Evolutionary conservation across 2,888 invertebrate species (phyloP).

Genomic region (Meganola albula): DNA sequence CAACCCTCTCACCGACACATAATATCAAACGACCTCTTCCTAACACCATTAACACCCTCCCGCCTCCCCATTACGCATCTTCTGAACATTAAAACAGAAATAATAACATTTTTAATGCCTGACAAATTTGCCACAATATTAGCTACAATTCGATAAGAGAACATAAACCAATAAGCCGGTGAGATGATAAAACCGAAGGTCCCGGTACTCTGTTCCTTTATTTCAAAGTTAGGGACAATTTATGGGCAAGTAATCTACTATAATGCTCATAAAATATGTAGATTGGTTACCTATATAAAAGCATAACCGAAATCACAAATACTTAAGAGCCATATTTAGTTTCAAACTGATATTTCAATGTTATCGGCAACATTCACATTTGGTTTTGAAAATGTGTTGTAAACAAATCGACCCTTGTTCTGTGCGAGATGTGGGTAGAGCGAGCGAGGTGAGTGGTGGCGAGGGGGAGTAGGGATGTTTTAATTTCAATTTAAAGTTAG

Average conservation of each 20-base stretch:
- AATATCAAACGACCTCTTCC: slow-evolving; percentile 25
- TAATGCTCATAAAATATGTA: too few species aligned
- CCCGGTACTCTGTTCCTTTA: too few species aligned
- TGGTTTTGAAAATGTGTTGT: slow-evolving; percentile 27
- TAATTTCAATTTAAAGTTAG: slow-evolving; percentile 27
- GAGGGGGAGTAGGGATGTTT: too few species aligned
- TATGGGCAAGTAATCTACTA: too few species aligned
- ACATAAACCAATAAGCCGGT: too few species aligned
- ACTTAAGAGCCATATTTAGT: too few species aligned
- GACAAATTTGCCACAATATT: slow-evolving; percentile 26
- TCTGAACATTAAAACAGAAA: slow-evolving; percentile 22
- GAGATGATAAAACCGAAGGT: too few species aligned
- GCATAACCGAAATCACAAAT: too few species aligned
- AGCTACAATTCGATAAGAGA: too few species aligned
- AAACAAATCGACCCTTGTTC: slow-evolving; percentile 31
- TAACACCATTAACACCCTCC: slow-evolving; percentile 20
- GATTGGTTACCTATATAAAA: too few species aligned
- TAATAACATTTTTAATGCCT: slow-evolving; percentile 27
- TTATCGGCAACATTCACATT: slow-evolving; percentile 20
- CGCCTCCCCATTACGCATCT: not conserved
- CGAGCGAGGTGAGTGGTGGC: too few species aligned
- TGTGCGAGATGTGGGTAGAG: slow-evolving; percentile 12
- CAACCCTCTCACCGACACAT: slow-evolving; percentile 20
- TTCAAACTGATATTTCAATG: slow-evolving; percentile 16
- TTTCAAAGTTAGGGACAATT: too few species aligned